A percentile compares a stretch with the other conserved stretches of the same genome.
Conservation (phyloP, 1,140 invertebrate species). For the Drosophila ercepeae region DNA sequence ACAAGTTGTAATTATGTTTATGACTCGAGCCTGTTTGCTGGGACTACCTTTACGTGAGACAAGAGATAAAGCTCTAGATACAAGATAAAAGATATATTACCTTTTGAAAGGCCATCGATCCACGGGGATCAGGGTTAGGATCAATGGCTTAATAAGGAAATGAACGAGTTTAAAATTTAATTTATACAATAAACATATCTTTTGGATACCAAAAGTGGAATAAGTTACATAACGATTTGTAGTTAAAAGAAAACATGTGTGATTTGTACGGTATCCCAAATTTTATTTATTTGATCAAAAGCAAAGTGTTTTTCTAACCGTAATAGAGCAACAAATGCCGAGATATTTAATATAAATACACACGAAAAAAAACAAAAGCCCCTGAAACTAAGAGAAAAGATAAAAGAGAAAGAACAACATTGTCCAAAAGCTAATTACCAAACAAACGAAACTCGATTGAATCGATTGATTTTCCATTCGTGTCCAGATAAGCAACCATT, state of each 20-base stretch:
- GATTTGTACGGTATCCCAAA: too few species aligned
- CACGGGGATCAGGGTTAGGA: background rate
- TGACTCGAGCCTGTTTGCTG: constrained; percentile 54
- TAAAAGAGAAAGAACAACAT: constrained; percentile 45
- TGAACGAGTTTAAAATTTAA: too few species aligned
- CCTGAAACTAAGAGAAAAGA: background rate
- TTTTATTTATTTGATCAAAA: background rate
- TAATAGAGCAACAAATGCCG: background rate
- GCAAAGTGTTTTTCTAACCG: constrained; percentile 20
- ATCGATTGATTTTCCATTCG: constrained; percentile 75
- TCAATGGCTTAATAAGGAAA: background rate
- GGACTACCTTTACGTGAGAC: constrained; percentile 51
- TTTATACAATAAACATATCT: too few species aligned
- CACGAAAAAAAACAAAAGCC: constrained; percentile 11
- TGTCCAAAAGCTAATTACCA: constrained; percentile 79
- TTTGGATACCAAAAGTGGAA: too few species aligned
- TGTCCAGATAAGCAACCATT: constrained; percentile 75
- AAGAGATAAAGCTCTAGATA: constrained; percentile 49
- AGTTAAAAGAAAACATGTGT: too few species aligned
- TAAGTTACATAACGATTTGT: too few species aligned
- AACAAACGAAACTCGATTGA: constrained; percentile 74
- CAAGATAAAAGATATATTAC: background rate
- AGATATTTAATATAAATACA: constrained; percentile 9
- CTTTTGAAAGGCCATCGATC: constrained; percentile 9
- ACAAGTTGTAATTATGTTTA: constrained; percentile 79